Conservation (phyloP, 2,113 vertebrate genomes). For the Mirza zaza region DNA sequence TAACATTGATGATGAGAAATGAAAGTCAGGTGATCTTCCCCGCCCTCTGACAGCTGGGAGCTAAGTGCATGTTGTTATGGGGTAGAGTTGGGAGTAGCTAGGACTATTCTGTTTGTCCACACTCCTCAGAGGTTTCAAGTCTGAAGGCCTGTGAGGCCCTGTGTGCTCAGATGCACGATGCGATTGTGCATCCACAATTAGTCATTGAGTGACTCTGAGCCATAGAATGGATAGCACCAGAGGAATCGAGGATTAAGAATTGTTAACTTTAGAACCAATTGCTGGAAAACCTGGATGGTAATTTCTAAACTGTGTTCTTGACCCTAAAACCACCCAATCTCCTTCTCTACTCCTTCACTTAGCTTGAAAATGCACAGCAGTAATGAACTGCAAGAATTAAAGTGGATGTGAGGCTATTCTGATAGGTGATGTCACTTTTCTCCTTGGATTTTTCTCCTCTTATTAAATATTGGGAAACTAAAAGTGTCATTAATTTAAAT, state of each 20-base stretch:
- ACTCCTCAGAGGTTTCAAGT: background rate
- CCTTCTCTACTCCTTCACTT: background rate
- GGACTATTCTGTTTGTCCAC: background rate
- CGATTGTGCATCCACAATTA: background rate
- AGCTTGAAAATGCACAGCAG: constrained; percentile 30
- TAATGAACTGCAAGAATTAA: constrained; percentile 18
- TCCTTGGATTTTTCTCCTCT: background rate
- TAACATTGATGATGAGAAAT: background rate
- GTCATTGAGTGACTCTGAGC: background rate
- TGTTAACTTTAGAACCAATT: background rate
- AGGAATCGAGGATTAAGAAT: background rate
- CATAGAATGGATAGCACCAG: background rate
- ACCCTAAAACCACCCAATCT: background rate
- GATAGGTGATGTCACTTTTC: background rate
- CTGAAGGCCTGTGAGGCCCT: background rate
- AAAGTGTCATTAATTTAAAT: constrained; percentile 42
- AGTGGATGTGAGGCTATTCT: background rate
- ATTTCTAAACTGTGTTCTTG: background rate
- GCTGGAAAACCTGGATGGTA: background rate
- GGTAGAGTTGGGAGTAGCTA: background rate
- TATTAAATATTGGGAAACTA: background rate
- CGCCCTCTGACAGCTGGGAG: background rate
- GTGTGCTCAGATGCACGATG: background rate
- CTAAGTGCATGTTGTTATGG: rapidly evolving
- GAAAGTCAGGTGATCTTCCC: background rate